Conservation (phyloP, 2,113 vertebrate species). For the Petrocephalus microphthalmus region DNA sequence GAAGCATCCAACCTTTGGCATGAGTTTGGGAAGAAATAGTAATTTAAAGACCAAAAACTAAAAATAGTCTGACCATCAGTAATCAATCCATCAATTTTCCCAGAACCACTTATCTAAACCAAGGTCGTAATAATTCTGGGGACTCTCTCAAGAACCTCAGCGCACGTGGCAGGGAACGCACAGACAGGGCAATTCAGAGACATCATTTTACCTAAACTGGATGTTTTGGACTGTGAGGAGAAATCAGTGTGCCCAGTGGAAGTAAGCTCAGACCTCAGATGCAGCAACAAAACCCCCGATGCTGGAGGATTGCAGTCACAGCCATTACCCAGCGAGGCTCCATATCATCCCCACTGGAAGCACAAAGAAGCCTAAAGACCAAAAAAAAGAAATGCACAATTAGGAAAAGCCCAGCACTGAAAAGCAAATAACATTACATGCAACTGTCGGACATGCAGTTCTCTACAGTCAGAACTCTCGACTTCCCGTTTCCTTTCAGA, state of each 20-base stretch:
- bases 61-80: not conserved
- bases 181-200: not conserved
- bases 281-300: not conserved
- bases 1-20: not conserved
- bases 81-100: constrained; percentile 8
- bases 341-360: not conserved
- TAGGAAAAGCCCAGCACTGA: not conserved
- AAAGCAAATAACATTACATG: not conserved
- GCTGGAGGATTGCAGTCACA: not conserved
- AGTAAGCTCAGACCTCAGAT: not conserved
- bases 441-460: not conserved
- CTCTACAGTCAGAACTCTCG: not conserved
- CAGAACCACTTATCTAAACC: not conserved
- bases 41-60: not conserved
- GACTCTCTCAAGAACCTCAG: not conserved
- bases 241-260: not conserved
- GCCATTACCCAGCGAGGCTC: not conserved
- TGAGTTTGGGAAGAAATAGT: not conserved
- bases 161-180: not conserved
- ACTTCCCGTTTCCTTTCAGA: not conserved
- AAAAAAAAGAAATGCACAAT: not conserved
- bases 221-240: not conserved
- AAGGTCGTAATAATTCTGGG: not conserved
- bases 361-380: not conserved
- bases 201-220: not conserved